phyloP scores from a whole-genome alignment of 2,797 vertebrate genomes.

The Danio tinwini region DNA sequence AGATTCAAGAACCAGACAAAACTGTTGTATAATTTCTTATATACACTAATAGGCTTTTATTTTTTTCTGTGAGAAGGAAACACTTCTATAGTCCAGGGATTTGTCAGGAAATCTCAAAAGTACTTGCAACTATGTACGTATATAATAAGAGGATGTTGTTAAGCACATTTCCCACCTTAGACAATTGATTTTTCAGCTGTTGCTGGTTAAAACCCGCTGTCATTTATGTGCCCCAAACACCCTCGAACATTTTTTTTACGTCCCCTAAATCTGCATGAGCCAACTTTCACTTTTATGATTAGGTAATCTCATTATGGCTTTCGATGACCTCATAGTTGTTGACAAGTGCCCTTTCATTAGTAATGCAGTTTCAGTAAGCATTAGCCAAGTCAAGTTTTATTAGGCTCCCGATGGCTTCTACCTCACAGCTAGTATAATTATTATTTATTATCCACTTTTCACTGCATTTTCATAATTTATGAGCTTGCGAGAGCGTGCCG shows the following conservation, averaged over 20 bases:
- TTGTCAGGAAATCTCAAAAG: background rate
- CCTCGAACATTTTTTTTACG: constrained; percentile 10
- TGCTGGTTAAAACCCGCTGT: constrained; percentile 11
- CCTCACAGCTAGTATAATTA: constrained; percentile 58
- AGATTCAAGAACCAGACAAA: too few species aligned
- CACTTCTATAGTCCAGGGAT: background rate
- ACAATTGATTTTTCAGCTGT: constrained; percentile 18
- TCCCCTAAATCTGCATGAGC: constrained; percentile 25
- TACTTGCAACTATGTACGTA: constrained; percentile 22
- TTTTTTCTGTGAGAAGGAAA: background rate
- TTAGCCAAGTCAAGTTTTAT: constrained; percentile 60
- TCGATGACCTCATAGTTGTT: constrained; percentile 63
- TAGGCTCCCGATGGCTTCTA: constrained; percentile 46
- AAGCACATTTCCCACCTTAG: background rate
- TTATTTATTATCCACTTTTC: constrained; percentile 50
- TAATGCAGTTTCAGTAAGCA: constrained; percentile 55
- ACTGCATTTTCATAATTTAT: constrained; percentile 63
- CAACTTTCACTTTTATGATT: constrained; percentile 47
- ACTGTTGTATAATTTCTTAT: background rate
- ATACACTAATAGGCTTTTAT: background rate
- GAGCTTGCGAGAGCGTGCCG: constrained; percentile 37
- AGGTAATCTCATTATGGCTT: constrained; percentile 55
- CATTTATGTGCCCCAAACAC: constrained; percentile 17
- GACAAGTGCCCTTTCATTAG: constrained; percentile 56
- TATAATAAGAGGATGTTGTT: constrained; percentile 10